Evolutionary conservation across 2,797 vertebrate species (phyloP).

Genomic region (Anniella stebbinsi): DNA sequence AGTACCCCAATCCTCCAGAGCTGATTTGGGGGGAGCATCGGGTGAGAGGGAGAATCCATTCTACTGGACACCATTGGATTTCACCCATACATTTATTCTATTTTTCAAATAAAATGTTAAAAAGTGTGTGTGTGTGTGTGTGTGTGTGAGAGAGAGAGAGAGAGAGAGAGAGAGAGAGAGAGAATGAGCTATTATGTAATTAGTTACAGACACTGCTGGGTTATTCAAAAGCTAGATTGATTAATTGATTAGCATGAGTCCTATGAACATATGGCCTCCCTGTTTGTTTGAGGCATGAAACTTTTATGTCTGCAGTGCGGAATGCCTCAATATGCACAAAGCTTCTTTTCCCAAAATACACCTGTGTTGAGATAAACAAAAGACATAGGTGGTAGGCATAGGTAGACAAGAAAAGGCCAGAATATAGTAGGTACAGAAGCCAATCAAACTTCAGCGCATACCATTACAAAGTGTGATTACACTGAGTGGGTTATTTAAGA

Average conservation of each 20-base stretch:
- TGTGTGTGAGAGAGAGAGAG: too few relatives aligned
- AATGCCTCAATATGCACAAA: background rate
- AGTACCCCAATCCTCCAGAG: background rate
- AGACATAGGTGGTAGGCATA: too few relatives aligned
- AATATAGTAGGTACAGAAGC: too few relatives aligned
- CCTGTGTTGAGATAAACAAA: background rate
- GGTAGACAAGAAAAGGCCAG: too few relatives aligned
- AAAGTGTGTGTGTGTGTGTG: too few relatives aligned
- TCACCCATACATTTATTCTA: too few relatives aligned
- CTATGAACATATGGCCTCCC: background rate
- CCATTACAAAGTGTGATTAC: too few relatives aligned
- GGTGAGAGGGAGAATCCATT: background rate
- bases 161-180: constrained; percentile 11
- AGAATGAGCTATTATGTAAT: constrained; percentile 33
- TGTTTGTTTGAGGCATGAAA: background rate
- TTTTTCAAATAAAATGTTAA: background rate
- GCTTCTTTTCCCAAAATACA: background rate
- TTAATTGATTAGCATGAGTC: background rate
- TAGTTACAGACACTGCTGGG: constrained; percentile 63
- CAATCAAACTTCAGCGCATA: too few relatives aligned
- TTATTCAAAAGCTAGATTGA: constrained; percentile 28
- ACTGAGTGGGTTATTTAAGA: too few relatives aligned
- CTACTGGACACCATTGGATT: too few relatives aligned
- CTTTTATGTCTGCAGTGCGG: background rate
- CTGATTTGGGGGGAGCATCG: too few relatives aligned